Evolutionary conservation across 2,888 invertebrate species (phyloP), one percentile per base, ranked within the genome.

Genomic region (Drosophila kokeensis): DNA sequence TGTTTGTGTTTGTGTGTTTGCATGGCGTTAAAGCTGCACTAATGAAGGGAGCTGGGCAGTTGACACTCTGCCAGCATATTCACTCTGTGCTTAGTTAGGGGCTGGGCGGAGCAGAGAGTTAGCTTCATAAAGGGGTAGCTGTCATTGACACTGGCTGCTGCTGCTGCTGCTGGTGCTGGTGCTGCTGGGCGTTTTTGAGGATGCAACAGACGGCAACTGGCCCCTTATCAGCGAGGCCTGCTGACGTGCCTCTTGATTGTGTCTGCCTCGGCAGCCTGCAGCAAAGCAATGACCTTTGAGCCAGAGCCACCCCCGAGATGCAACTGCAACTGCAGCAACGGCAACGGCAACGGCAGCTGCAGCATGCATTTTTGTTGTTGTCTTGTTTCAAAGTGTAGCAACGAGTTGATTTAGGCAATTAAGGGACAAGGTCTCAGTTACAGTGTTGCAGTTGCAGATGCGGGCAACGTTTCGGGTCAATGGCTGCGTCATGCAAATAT

Each of bases 281-380:
- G 79, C 82, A 78, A 78, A 72, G 79, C 82, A 84, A 78, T 82
- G 82, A 82, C 82, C 81, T 81, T 65, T 74, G 42, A 30, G 38
- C 58, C 59, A 55, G 42, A 65, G 57, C 55, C 67, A 76, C 67
- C 70, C 76, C 54, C 63, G 59, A 38, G 30, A 13, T 48, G 50
- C 32, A 52, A 30, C 21, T 6, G 61, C 49, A 24, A 75, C 53
- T 50, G 57, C 71, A 1, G 42, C 38, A 38, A 36, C 2, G 15
- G 55, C 70, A 45, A 2, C 21, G 2, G 42, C 36, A 38, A 38
- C 18, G 38, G 38, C 42, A 21, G 42, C 21, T 45, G 45, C 45
- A 8, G 45, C 45, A 15, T 21, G 45, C 4, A 45, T 45, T 13
- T 21, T 6, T 32, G 32, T 45, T 45, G 13, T 24, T 15, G 7